These are phyloP conservation scores for Stigmatopora nigra DNA, from an alignment of 2,113 vertebrate genomes.

Conservation along the genomic window DNA sequence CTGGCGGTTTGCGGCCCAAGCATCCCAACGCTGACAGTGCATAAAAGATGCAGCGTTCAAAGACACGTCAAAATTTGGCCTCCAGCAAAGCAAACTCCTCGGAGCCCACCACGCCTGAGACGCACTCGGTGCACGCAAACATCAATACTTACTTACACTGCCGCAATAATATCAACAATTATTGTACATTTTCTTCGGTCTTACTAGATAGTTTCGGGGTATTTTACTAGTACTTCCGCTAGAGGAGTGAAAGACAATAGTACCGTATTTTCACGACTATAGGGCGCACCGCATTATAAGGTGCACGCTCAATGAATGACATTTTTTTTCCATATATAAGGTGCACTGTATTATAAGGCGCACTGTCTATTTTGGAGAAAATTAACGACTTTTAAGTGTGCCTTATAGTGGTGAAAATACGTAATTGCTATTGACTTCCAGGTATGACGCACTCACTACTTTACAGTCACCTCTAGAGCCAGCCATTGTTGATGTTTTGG, in stretches of 20 bases:
- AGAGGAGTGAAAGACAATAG: slow-evolving; percentile 2
- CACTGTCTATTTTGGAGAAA: too few species aligned
- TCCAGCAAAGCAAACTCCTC: slow-evolving; percentile 39
- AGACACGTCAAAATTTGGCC: slow-evolving; percentile 52
- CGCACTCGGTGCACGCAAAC: slow-evolving; percentile 27
- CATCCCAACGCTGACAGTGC: slow-evolving; percentile 56
- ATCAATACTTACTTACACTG: slow-evolving; percentile 15
- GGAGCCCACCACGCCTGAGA: slow-evolving; percentile 30
- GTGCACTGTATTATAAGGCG: too few species aligned
- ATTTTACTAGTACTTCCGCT: background rate
- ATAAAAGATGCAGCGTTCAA: slow-evolving; percentile 65
- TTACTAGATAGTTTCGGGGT: background rate
- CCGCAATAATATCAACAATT: background rate
- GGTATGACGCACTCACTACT: too few species aligned
- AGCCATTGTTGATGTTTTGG: too few species aligned
- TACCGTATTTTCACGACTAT: too few species aligned
- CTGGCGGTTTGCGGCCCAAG: slow-evolving; percentile 39
- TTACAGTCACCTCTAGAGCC: too few species aligned
- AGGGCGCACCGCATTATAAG: too few species aligned
- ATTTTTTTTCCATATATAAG: too few species aligned
- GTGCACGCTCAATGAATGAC: too few species aligned
- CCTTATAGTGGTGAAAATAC: too few species aligned
- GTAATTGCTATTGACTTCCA: too few species aligned
- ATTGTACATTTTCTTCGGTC: background rate
- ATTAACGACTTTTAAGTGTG: too few species aligned